Conservation (phyloP, 1,140 invertebrate species). For the Pseudachorutes palmiensis region DNA sequence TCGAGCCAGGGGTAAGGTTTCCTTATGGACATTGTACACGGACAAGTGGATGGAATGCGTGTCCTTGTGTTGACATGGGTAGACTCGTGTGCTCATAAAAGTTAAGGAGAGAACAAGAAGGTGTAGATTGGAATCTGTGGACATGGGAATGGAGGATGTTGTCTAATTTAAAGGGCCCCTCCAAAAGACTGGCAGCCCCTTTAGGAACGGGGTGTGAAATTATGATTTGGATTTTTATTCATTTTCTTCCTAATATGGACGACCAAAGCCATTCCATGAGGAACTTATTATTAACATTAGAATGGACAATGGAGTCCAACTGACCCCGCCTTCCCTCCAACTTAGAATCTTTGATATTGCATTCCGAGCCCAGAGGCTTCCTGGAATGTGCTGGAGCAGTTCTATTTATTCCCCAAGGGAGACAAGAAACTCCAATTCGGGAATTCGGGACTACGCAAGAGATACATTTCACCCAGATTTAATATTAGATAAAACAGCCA, state of each 20-base stretch:
- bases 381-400: too few species aligned
- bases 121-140: conserved; percentile 6
- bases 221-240: neutral
- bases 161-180: too few species aligned
- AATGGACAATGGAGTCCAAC: too few species aligned
- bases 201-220: neutral
- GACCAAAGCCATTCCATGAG: too few species aligned
- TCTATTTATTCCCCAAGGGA: too few species aligned
- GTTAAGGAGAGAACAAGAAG: neutral
- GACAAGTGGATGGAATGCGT: neutral
- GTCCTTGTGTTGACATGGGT: neutral
- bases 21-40: neutral
- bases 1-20: conserved; percentile 60
- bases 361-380: too few species aligned
- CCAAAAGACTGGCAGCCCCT: too few species aligned
- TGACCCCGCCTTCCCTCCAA: too few species aligned
- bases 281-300: too few species aligned
- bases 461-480: conserved; percentile 10
- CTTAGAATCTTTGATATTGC: too few species aligned
- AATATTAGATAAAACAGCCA: conserved; percentile 10
- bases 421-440: too few species aligned
- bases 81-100: neutral
- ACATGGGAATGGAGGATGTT: neutral
- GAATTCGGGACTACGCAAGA: neutral
- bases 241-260: too few species aligned